A percentile compares a stretch with the other conserved stretches of the same genome.
Conservation (phyloP, 2,113 vertebrate genomes). For the Bettongia penicillata region DNA sequence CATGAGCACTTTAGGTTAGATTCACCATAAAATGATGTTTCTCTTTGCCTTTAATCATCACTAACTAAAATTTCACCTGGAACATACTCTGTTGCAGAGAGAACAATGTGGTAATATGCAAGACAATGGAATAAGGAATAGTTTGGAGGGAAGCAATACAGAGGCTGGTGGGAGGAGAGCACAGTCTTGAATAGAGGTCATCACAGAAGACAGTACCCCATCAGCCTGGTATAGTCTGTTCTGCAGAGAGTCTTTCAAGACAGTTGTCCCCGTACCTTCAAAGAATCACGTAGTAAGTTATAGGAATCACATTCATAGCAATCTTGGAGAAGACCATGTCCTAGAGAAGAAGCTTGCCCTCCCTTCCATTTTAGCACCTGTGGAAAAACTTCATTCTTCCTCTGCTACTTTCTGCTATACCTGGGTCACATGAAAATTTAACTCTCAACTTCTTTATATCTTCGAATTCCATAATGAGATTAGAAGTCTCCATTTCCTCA, state of each 20-base stretch:
- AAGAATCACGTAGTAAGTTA: not conserved
- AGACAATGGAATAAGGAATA: not conserved
- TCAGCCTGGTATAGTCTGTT: not conserved
- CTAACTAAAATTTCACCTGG: not conserved
- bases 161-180: not conserved
- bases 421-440: not conserved
- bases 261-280: not conserved
- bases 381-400: not conserved
- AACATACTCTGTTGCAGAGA: not conserved
- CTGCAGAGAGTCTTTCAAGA: not conserved
- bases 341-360: not conserved
- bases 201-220: not conserved
- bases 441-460: not conserved
- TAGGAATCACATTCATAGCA: not conserved
- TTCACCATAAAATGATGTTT: not conserved
- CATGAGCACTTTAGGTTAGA: not conserved
- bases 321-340: not conserved
- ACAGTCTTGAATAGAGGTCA: not conserved
- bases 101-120: not conserved
- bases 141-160: not conserved
- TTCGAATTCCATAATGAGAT: not conserved
- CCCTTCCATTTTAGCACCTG: not conserved
- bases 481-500: not conserved
- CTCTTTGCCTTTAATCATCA: not conserved
- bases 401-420: not conserved